A percentile compares a stretch with the other conserved stretches of the same genome.
These are phyloP conservation scores for Sussaba pulchella DNA, from an alignment of 2,888 invertebrate genomes.

Conservation along the genomic window DNA sequence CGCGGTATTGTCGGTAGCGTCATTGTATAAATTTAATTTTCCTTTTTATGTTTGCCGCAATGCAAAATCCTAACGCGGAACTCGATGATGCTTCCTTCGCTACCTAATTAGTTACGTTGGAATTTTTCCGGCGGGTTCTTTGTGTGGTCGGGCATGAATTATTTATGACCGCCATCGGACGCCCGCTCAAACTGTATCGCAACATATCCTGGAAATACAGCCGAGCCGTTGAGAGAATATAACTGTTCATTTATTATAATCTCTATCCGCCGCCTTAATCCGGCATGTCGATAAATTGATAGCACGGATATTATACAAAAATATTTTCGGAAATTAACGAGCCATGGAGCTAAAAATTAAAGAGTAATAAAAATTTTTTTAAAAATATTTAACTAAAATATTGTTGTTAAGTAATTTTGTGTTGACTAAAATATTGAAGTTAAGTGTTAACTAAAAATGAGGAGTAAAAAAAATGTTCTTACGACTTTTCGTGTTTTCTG, in stretches of 20 bases:
- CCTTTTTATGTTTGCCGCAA: slow-evolving; percentile 26
- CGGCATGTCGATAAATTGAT: too few species aligned
- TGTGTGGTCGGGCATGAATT: slow-evolving; percentile 29
- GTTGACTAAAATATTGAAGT: too few species aligned
- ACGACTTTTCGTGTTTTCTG: background rate
- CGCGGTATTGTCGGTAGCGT: background rate
- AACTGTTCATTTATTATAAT: too few species aligned
- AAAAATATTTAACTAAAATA: too few species aligned
- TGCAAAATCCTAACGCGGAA: slow-evolving; percentile 11
- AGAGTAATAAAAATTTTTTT: background rate
- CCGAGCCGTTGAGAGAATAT: slow-evolving; percentile 5
- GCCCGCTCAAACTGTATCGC: slow-evolving; percentile 21
- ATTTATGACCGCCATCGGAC: slow-evolving; percentile 38
- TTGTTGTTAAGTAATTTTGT: too few species aligned
- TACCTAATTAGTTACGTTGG: slow-evolving; percentile 53
- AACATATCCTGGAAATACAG: slow-evolving; percentile 28
- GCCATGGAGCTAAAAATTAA: too few species aligned
- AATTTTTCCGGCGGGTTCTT: slow-evolving; percentile 46
- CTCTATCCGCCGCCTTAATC: too few species aligned
- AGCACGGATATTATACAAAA: too few species aligned
- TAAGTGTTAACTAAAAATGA: too few species aligned
- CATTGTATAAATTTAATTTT: slow-evolving; percentile 4
- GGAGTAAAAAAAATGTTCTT: background rate
- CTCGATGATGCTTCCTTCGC: slow-evolving; percentile 21
- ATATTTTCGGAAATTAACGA: too few species aligned